These are phyloP conservation scores for Otus sunia DNA, from an alignment of 2,113 vertebrate genomes.

Conservation along the genomic window DNA sequence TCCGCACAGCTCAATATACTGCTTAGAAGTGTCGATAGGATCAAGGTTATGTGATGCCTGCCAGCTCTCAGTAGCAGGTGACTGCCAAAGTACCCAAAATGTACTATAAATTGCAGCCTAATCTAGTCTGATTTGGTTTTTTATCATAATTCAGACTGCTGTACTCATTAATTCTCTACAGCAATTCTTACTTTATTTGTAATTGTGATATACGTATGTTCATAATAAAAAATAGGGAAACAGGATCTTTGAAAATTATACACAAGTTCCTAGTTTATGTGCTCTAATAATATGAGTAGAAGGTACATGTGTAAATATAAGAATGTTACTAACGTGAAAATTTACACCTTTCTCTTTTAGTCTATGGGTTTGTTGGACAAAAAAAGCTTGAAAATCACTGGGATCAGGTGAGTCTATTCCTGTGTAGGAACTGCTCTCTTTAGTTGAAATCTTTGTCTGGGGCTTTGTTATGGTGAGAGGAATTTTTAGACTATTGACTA, in stretches of 20 bases:
- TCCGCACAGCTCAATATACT: neutral
- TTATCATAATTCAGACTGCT: neutral
- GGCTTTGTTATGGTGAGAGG: neutral
- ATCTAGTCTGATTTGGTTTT: neutral
- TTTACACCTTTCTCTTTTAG: constrained; percentile 56
- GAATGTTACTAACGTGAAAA: neutral
- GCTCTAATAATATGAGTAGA: neutral
- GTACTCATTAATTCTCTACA: neutral
- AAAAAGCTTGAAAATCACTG: constrained; percentile 96
- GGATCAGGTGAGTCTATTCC: constrained; percentile 87
- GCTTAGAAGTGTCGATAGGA: neutral
- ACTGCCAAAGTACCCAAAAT: neutral
- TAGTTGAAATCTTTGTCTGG: neutral
- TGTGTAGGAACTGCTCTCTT: neutral
- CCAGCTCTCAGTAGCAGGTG: neutral
- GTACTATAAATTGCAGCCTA: neutral
- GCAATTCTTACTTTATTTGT: neutral
- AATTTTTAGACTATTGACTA: neutral
- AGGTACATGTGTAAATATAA: accelerated
- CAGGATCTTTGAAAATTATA: neutral
- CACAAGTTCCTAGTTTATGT: neutral
- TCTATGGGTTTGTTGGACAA: constrained; percentile 98
- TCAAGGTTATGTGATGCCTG: neutral
- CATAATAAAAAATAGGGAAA: neutral
- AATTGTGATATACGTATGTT: neutral